Percentiles rank a stretch among this genome's conserved stretches.
phyloP scores from a whole-genome alignment of 1,140 invertebrate genomes.

The Cecropterus lyciades region DNA sequence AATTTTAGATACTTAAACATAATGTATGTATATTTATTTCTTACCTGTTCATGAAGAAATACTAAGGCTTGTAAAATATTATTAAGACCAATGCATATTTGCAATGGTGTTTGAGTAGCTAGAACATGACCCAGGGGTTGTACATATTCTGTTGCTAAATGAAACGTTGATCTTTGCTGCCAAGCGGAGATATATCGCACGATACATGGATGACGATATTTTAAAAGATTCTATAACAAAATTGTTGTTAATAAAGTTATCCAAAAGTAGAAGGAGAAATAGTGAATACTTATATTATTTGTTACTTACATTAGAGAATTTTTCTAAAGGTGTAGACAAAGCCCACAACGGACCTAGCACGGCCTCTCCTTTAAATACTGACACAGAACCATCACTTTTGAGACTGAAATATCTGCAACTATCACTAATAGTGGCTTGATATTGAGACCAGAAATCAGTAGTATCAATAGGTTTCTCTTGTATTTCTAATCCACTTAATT shows the following conservation, averaged over 20 bases:
- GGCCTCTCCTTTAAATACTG: slow-evolving; percentile 89
- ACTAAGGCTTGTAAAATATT: slow-evolving; percentile 90
- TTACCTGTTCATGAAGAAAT: slow-evolving; percentile 90
- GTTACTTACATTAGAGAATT: slow-evolving; percentile 88
- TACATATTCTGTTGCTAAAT: slow-evolving; percentile 91
- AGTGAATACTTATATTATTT: background rate
- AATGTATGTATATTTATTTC: no score
- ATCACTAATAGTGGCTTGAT: slow-evolving; percentile 87
- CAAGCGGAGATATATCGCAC: slow-evolving; percentile 91
- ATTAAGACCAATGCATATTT: slow-evolving; percentile 91
- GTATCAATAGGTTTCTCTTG: slow-evolving; percentile 90
- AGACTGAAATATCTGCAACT: slow-evolving; percentile 80
- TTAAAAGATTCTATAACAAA: slow-evolving; percentile 90
- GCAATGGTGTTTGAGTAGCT: slow-evolving; percentile 86
- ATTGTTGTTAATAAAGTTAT: slow-evolving; percentile 17
- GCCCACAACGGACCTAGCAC: slow-evolving; percentile 87
- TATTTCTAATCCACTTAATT: slow-evolving; percentile 88
- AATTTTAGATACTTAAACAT: no score
- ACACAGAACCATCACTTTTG: slow-evolving; percentile 87
- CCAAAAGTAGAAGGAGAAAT: background rate
- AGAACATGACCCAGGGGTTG: slow-evolving; percentile 88
- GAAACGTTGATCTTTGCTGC: slow-evolving; percentile 89
- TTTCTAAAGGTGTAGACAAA: slow-evolving; percentile 87
- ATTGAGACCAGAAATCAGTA: slow-evolving; percentile 91
- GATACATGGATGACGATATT: slow-evolving; percentile 92